Base-by-base conservation (phyloP, 2,888 invertebrate genomes). In the Nomada fucata region DNA sequence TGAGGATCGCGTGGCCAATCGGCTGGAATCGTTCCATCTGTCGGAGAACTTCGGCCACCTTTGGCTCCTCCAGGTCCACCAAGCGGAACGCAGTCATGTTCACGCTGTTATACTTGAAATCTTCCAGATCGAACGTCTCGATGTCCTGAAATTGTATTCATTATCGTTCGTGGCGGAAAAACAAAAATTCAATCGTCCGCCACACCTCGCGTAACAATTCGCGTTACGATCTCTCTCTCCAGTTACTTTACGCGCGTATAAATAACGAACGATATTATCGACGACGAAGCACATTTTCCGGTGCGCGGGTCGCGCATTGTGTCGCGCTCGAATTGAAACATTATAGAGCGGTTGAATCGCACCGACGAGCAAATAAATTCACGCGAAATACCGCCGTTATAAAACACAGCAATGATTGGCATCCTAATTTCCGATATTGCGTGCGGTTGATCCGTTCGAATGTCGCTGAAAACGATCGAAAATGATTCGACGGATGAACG, bases 41-140 rank as follows among this genome's bases (percentile, higher is more conserved):
- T 79, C 96, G 96, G 52, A 98, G 95, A 3, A 96, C 95, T 83
- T 97, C 97, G 81, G 95, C 95, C 72, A 97, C 97, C 88, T 96
- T 96, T 52, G 96, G 95, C 44, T 97, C 96, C 74, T 96, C 96
- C 4, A 97, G 95, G 92, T 98, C 97, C 2, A 98, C 97, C 84
- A 98, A 94, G 61, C 98, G 95, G 95, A 98, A 98, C 0, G 98
- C 98, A n/a, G 98, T 98, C 94, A 98, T 98, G 94, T 98, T 98
- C 57, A 98, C 98, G 61, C 97, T 96, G 92, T 98, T 98, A 94
- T 98, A 98, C 92, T 97, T 97, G 94, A 98, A 98, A 92, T 98
- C 98, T 93, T 98, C 98, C 82, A 98, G 94, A 91, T 98, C 97
- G 91, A 97, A 97, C 15, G 97, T 96, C 92, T 98, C 98, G 92